phyloP scores from a whole-genome alignment of 2,113 vertebrate genomes.

The Saguinus midas region DNA sequence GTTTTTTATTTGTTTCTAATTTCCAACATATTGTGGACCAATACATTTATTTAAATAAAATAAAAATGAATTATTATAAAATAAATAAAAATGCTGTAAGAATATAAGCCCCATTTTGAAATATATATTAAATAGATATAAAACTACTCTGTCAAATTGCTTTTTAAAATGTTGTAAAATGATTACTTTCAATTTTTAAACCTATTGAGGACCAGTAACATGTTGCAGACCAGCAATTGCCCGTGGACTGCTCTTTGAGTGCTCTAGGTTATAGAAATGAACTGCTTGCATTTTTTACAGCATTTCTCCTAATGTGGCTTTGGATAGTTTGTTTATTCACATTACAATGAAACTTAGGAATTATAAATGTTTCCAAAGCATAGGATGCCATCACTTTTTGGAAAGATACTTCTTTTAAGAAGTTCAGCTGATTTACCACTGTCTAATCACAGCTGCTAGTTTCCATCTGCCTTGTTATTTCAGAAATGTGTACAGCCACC shows the following conservation, averaged over 20 bases:
- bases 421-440: slow-evolving; percentile 36
- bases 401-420: slow-evolving; percentile 21
- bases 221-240: too few species aligned
- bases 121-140: background rate
- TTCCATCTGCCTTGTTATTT: slow-evolving; percentile 54
- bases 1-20: background rate
- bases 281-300: background rate
- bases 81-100: background rate
- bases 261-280: background rate
- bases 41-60: background rate
- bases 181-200: background rate
- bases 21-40: background rate
- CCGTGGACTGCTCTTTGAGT: accelerated
- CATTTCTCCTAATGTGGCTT: background rate
- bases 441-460: background rate
- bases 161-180: background rate
- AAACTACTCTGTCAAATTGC: background rate
- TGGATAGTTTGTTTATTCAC: background rate
- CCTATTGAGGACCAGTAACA: accelerated
- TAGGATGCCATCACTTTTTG: background rate
- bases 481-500: slow-evolving; percentile 4
- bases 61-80: background rate
- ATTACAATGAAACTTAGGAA: background rate
- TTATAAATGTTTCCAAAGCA: background rate
- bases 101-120: background rate